Base-by-base conservation (phyloP, 2,113 vertebrate species). In the Piprites chloris region DNA sequence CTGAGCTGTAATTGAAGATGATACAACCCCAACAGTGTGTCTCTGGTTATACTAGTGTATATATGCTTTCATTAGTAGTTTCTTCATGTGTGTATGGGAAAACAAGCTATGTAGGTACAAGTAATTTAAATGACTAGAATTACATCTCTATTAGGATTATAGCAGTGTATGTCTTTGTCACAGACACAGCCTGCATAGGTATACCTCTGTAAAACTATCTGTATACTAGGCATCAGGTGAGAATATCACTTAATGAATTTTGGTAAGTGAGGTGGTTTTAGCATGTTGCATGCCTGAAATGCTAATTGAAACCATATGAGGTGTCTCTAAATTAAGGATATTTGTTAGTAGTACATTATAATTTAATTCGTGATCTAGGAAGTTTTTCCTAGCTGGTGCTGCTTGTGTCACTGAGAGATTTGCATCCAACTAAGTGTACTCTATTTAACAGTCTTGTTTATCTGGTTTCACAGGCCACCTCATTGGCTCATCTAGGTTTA, bases 1-100 rank as follows among this genome's bases (percentile, higher is more conserved):
- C 76, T 95, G 85, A 87, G 69, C 66, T 94, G 50, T 95, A 95
- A 97, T 46, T 87, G 93, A 95, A 89, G 88, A 89, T 84, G 46
- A 78, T 92, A 87, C 62, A 92, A 82, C 41, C 50, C 69, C 65
- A 86, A 13, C 30, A 94, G 52, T 58, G 20, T 79, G 62, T 90
- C 52, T 92, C 22, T 90, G 73, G 49, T 89, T 94, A 67, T 90
- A 42, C 37, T 82, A 53, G 87, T 67, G 14, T 59, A 20, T 50
- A 49, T 33, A 30, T 59, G 39, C 52, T 95, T 77, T 90, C 65
- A 92, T 59, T 63, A 84, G 35, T 30, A 87, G 62, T 42, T 89
- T 85, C 58, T 87, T 93, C 37, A 15, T 32, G 28, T 67, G 41
- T 20, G 5, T 59, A 18, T 16, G 65, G 22, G 44, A 41, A 85